A percentile compares a stretch with the other conserved stretches of the same genome.
These are phyloP conservation scores for Hyperoplus lanceolatus DNA, from an alignment of 2,797 vertebrate species.

Conservation along the genomic window DNA sequence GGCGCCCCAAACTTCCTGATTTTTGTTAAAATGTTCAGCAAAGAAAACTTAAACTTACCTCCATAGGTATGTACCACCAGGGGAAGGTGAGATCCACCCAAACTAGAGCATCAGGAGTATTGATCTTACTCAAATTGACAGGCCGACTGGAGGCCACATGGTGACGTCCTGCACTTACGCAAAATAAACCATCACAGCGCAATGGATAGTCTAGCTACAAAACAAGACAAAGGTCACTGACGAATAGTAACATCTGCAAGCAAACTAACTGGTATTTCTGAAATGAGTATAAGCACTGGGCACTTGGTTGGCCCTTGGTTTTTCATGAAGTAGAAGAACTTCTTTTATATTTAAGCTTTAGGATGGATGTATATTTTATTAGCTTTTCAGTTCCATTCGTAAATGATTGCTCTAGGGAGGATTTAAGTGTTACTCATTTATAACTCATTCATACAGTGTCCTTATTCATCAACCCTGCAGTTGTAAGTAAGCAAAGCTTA, in stretches of 20 bases:
- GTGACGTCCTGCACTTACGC: not conserved
- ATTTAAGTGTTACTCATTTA: slow-evolving; percentile 13
- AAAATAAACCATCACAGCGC: not conserved
- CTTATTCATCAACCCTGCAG: slow-evolving; percentile 9
- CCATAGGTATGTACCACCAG: not conserved
- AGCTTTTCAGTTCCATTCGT: not conserved
- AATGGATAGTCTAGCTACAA: not conserved
- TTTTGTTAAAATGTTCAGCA: not conserved
- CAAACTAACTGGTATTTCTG: not conserved
- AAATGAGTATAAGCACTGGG: not conserved
- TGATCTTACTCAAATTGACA: slow-evolving; percentile 6
- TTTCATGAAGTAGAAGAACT: not conserved
- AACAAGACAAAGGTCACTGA: not conserved
- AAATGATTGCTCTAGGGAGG: not conserved
- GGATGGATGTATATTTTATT: not conserved
- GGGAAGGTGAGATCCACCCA: not conserved
- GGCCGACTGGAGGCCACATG: not conserved
- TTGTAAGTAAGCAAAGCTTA: not conserved
- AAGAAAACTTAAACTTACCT: not conserved
- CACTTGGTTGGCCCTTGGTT: not conserved
- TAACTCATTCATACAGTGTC: slow-evolving; percentile 6
- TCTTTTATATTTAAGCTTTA: not conserved
- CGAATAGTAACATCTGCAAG: not conserved
- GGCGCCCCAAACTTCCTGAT: not conserved
- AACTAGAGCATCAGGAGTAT: not conserved